Evolutionary conservation across 2,888 invertebrate genomes (phyloP), one percentile per base, ranked within the genome.

Genomic region (Diloba caeruleocephala): DNA sequence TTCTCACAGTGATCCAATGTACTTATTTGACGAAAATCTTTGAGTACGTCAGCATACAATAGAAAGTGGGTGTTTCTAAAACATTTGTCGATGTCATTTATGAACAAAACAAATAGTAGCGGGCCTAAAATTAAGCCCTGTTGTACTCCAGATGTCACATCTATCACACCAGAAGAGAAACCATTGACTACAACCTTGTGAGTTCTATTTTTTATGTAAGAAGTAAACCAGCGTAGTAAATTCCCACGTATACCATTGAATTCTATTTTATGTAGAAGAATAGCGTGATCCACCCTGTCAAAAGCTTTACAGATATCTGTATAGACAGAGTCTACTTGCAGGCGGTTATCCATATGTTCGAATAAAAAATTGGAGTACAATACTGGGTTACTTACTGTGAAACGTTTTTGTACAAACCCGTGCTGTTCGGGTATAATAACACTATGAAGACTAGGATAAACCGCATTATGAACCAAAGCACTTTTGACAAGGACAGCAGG

Each of bases 401-500:
- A 37, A 19, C 37, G 37, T 14, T n/a, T 14, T 25, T 14, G 25
- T 5, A 37, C 25, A 23, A 37, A 25, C 1, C 25, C 25, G 5
- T 25, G 36, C 13, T 36, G 36, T 23, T 36, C 21, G 1, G 36
- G 36, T 5, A 17, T 17, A 17, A 36, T 36, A 23, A 32, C 6
- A 13, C 12, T 28, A 5, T 10, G 13, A 5, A 28, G 12, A 5
- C 5, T 32, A 23, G 25, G 25, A n/a, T 25, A 37, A 10, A 37
- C 14, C 9, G 8, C 25, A 14, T 14, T 25, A 14, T 37, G 37
- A 17, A 38, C 38, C 7, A 38, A n/a, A 38, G n/a, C 1, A 28
- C n/a, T 15, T 38, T 26, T 15, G 28, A 15, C 28, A 37, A 25
- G 17, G 28, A 38, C 28, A 38, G 10, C 26, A 38, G 25, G 3